These are phyloP conservation scores for Misgurnus anguillicaudatus DNA, from an alignment of 2,113 vertebrate genomes.

Conservation along the genomic window DNA sequence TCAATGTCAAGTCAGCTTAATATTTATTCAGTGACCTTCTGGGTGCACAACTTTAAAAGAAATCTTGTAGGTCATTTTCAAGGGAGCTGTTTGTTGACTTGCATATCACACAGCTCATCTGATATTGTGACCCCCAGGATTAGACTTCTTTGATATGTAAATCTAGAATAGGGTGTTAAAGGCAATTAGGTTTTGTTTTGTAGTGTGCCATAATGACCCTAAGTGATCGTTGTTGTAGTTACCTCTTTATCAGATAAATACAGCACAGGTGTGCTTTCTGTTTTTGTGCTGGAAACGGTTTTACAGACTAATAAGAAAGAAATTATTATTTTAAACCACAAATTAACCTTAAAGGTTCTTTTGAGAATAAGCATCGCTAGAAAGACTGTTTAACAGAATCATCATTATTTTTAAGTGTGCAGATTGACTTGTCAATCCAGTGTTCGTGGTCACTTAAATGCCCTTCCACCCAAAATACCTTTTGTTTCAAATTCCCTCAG, in stretches of 20 bases:
- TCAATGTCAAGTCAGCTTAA: background rate
- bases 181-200: too few relatives aligned
- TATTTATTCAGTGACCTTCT: background rate
- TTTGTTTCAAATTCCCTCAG: background rate
- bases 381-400: too few relatives aligned
- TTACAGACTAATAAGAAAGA: too few relatives aligned
- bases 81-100: background rate
- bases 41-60: background rate
- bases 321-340: too few relatives aligned
- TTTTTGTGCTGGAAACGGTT: too few relatives aligned
- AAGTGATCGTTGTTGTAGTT: background rate
- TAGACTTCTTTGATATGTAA: too few relatives aligned
- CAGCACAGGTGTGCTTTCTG: background rate
- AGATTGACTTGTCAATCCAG: too few relatives aligned
- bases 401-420: too few relatives aligned
- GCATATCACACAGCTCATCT: background rate
- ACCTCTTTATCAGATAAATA: background rate
- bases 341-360: too few relatives aligned
- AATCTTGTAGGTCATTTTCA: background rate
- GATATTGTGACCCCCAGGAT: background rate
- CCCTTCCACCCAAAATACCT: background rate
- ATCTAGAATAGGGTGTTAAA: background rate
- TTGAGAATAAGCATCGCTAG: too few relatives aligned
- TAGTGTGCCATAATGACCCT: too few relatives aligned
- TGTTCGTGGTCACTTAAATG: too few relatives aligned